These are phyloP conservation scores for Thaumetopoea pityocampa DNA, from an alignment of 1,140 invertebrate species.

Conservation along the genomic window DNA sequence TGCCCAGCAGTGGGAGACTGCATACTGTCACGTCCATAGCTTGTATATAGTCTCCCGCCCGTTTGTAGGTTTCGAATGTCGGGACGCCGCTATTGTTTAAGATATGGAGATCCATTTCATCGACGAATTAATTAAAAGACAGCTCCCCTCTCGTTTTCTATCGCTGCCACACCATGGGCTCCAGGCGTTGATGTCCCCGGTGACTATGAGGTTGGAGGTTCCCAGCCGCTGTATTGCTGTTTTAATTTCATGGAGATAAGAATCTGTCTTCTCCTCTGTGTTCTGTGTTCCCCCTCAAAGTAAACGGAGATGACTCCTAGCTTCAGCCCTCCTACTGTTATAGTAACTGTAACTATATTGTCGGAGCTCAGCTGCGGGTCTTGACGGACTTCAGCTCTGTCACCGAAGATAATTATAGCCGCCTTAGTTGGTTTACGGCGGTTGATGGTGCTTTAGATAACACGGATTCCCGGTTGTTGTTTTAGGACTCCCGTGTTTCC, in stretches of 20 bases:
- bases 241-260: slow-evolving; percentile 1
- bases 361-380: slow-evolving; percentile 24
- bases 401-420: slow-evolving; percentile 13
- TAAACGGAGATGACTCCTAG: slow-evolving; percentile 28
- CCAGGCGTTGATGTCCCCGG: slow-evolving; percentile 35
- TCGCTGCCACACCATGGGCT: slow-evolving; percentile 35
- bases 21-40: slow-evolving; percentile 26
- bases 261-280: slow-evolving; percentile 14
- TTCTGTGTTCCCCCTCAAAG: slow-evolving; percentile 21
- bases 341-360: slow-evolving; percentile 20
- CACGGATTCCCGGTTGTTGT: slow-evolving; percentile 13
- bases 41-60: slow-evolving; percentile 12
- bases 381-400: slow-evolving; percentile 18
- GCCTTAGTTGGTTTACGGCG: slow-evolving; percentile 24
- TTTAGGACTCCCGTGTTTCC: slow-evolving; percentile 9
- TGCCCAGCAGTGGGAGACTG: slow-evolving; percentile 4
- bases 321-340: slow-evolving; percentile 4
- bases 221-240: not conserved
- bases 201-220: slow-evolving; percentile 18
- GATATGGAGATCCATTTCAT: too few species aligned
- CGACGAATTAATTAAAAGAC: too few species aligned
- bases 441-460: slow-evolving; percentile 25
- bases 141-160: too few species aligned
- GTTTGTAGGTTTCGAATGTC: slow-evolving; percentile 20
- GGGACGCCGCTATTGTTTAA: slow-evolving; percentile 24